Percentiles rank a stretch among this genome's conserved stretches.
These are phyloP conservation scores for Battus philenor DNA, from an alignment of 1,140 invertebrate genomes.

Conservation along the genomic window DNA sequence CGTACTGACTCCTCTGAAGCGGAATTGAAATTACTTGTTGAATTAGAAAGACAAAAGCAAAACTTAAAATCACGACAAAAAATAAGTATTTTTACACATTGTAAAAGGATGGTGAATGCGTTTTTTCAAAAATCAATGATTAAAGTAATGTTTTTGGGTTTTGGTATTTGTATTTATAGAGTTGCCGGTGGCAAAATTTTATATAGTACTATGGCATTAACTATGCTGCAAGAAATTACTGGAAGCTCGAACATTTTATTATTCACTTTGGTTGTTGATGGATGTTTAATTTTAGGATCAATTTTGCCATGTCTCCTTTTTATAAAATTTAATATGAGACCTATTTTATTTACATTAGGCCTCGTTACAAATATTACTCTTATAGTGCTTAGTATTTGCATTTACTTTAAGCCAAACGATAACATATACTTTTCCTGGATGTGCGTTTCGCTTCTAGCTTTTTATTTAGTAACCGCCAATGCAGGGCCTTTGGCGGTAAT, in stretches of 20 bases:
- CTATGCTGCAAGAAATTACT: constrained; percentile 21
- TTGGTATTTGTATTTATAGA: constrained; percentile 16
- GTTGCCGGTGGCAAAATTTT: constrained; percentile 21
- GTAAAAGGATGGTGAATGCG: no score
- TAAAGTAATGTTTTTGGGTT: no score
- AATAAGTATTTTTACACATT: not conserved
- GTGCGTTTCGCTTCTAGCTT: constrained; percentile 17
- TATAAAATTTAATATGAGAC: constrained; percentile 21
- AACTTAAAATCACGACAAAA: constrained; percentile 9
- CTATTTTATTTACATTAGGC: constrained; percentile 19
- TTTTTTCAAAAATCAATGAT: no score
- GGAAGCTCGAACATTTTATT: constrained; percentile 18
- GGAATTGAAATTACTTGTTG: constrained; percentile 12
- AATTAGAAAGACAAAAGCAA: constrained; percentile 10
- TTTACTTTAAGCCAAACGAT: constrained; percentile 18
- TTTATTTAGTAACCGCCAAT: constrained; percentile 18
- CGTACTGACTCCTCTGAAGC: not conserved
- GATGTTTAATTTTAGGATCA: constrained; percentile 15
- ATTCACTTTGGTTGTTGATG: constrained; percentile 20
- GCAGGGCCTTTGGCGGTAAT: constrained; percentile 21
- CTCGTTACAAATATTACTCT: constrained; percentile 14
- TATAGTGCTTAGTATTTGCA: constrained; percentile 13
- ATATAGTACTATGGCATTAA: constrained; percentile 23
- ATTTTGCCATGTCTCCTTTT: constrained; percentile 18
- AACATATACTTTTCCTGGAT: constrained; percentile 11